Conservation (phyloP, 1,140 invertebrate genomes). For the Galleria mellonella region DNA sequence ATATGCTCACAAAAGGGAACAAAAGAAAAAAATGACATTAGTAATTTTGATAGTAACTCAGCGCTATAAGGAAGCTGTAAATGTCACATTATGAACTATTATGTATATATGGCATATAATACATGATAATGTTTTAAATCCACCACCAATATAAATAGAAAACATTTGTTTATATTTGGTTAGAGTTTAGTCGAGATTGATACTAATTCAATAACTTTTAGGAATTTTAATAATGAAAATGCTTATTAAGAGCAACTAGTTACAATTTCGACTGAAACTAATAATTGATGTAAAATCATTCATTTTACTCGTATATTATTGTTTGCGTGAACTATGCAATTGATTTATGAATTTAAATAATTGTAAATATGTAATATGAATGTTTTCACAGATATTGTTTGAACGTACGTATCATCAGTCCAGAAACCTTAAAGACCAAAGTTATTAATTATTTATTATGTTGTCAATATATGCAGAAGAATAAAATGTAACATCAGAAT, state of each 20-base stretch:
- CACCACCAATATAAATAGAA: conserved; percentile 10
- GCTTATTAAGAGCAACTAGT: no score
- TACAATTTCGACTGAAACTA: conserved; percentile 5
- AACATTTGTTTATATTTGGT: conserved; percentile 3
- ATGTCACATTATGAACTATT: conserved; percentile 8
- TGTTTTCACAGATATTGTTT: neutral
- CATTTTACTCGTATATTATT: neutral
- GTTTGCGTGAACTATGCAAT: neutral
- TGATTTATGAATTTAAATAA: neutral
- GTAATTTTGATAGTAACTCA: conserved; percentile 46
- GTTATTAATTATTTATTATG: neutral
- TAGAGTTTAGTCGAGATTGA: conserved; percentile 8
- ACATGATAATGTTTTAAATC: conserved; percentile 5
- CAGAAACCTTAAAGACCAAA: conserved; percentile 1
- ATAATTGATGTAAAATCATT: conserved; percentile 8
- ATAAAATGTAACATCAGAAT: conserved; percentile 20
- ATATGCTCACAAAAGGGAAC: conserved; percentile 66
- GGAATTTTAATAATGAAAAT: no score
- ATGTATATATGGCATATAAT: neutral
- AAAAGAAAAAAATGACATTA: conserved; percentile 70
- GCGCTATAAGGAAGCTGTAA: conserved; percentile 14
- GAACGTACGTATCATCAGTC: neutral
- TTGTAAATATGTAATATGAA: neutral
- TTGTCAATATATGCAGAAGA: neutral
- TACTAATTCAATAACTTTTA: conserved; percentile 1